Base-by-base conservation (phyloP, 1,140 invertebrate genomes). In the Nomia melanderi region DNA sequence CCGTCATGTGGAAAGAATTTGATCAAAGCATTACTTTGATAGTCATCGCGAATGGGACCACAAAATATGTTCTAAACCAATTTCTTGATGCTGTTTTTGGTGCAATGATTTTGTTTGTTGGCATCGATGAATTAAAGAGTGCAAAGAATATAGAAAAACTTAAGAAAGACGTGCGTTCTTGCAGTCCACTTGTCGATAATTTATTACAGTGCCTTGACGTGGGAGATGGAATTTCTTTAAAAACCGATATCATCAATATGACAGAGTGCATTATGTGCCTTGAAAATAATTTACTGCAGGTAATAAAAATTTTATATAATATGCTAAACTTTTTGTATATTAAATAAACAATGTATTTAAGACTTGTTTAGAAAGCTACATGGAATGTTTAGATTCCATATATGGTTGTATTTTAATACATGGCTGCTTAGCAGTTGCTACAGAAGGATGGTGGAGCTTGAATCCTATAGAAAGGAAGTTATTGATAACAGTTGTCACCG, bases 371-470 rank as follows among this genome's bases (percentile, higher is more conserved):
- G 96, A 97, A 69, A 93, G 94, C 56, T 97, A 96, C 90, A 93
- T 95, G 53, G 96, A 97, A 90, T 94, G 93, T 84, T 93, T 96
- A 64, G 95, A 95, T 81, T 96, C 96, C 29, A 93, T 95, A 53
- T 97, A 96, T 92, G 96, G 96, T 6, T 97, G 96, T 88, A 89
- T 98, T 50, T 91, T 96, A 69, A 94, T 97, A 67, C 94, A 96
- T 86, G 96, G 96, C 2, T 94, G 95, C 79, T 92, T 97, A 56
- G 94, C 95, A 20, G 96, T 95, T 14, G 96, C 96, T 12, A 97
- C 96, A 29, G 94, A 95, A 57, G 96, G 95, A 88, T 97, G 96
- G 95, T 96, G 95, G 94, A 94, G 93, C 54, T 90, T 98, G 50
- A 93, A 96, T 70, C 90, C 94, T 1, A 93, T 94, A 66, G 97